Base-by-base conservation (phyloP, 2,888 invertebrate genomes). In the Amphimallon solstitiale region DNA sequence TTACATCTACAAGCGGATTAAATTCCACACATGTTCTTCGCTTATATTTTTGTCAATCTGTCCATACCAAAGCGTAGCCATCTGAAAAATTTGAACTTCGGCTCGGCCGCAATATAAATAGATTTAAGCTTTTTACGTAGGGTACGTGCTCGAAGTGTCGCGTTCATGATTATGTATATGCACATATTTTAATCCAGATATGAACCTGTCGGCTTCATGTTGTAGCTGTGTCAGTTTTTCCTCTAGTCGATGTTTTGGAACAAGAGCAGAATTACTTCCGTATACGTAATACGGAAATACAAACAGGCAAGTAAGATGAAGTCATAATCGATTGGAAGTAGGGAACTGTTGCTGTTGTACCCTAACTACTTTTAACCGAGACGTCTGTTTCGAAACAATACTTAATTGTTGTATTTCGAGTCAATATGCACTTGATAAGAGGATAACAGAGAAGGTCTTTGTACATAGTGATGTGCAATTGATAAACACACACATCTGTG, bases 401-500 rank as follows among this genome's bases (percentile, higher is more conserved):
- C 37, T 35, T 9, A 35, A 52, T 37, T 52, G 52, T 37, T 35
- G 23, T 23, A 35, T 52, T 52, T 35, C n/a, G 37, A 15, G 35
- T 10, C 52, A 52, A 37, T 17, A 9, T 29, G 29, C 19, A 19
- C 19, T 6, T 52, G 52, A 52, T 52, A 52, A 52, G 52, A 35
- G 19, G n/a, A 29, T 10, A 37, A 37, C 37, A 37, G 37, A 17
- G 15, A 29, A 52, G 17, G 37, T 17, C 52, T 52, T 52, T 52
- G 15, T 37, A 37, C 14, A 14, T 14, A 43, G 12, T 37, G 52
- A 52, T 52, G 52, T 17, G 52, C 52, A 52, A 52, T n/a, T 37
- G 52, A 52, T 52, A 52, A 35, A 52, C 19, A 52, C 4, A 17
- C 35, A 52, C 37, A 37, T 52, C 35, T 52, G 37, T 52, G 35